Conservation (phyloP, 2,888 invertebrate genomes). For the Eupithecia dodoneata region DNA sequence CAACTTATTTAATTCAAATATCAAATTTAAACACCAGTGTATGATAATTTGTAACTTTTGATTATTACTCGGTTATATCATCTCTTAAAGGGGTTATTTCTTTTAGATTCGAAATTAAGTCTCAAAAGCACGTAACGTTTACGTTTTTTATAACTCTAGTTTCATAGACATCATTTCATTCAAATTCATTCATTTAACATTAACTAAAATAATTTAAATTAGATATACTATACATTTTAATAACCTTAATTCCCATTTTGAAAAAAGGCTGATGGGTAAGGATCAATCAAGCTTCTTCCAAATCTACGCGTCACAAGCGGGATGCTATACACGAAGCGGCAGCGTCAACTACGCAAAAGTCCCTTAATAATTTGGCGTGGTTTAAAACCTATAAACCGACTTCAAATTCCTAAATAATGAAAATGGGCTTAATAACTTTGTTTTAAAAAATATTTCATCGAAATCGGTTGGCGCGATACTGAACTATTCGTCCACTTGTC, state of each 20-base stretch:
- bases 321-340: no score
- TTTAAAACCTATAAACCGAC: no score
- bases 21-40: neutral
- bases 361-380: no score
- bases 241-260: neutral
- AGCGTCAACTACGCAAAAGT: no score
- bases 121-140: slow-evolving; percentile 11
- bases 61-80: neutral
- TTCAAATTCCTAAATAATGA: no score
- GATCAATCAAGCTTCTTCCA: no score
- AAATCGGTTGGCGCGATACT: no score
- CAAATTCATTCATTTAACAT: neutral
- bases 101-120: slow-evolving; percentile 21
- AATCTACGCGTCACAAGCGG: no score
- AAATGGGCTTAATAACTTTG: no score
- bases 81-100: neutral
- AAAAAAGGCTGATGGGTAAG: neutral
- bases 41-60: neutral
- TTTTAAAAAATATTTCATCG: no score
- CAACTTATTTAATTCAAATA: no score
- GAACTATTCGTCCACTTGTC: no score
- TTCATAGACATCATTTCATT: neutral
- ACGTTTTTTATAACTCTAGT: neutral
- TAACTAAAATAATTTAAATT: slow-evolving; percentile 5
- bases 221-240: neutral